phyloP scores from a whole-genome alignment of 1,140 invertebrate genomes.

The Hycleus cichorii region DNA sequence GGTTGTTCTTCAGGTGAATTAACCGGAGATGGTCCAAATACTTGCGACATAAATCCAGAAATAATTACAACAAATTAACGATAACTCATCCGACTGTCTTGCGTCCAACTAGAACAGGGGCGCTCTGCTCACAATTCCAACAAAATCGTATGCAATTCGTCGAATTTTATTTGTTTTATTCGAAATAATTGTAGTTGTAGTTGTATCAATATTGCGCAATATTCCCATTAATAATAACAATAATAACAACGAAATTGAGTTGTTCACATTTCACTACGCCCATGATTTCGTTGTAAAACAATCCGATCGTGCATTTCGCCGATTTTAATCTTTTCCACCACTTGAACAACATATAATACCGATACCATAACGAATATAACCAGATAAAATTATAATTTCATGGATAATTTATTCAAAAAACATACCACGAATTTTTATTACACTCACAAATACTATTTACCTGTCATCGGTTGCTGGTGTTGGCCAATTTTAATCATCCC shows the following conservation, averaged over 20 bases:
- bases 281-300: background rate
- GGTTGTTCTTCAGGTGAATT: constrained; percentile 20
- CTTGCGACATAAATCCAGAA: constrained; percentile 28
- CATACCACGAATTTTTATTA: constrained; percentile 9
- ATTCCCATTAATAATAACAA: background rate
- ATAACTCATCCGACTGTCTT: constrained; percentile 18
- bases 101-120: background rate
- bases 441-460: background rate
- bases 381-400: constrained; percentile 14
- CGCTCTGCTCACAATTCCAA: no score
- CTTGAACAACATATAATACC: background rate
- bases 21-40: constrained; percentile 27
- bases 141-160: no score
- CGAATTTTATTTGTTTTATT: no score
- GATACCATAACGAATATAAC: no score
- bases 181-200: no score
- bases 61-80: constrained; percentile 26
- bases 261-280: background rate
- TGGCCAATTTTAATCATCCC: no score
- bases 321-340: constrained; percentile 4
- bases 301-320: constrained; percentile 1
- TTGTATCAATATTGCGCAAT: background rate
- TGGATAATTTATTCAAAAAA: constrained; percentile 17
- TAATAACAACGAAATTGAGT: background rate
- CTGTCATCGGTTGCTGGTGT: no score